These are phyloP conservation scores for Montipora sp. DNA, from an alignment of 64 coral and sea anemone species.

Conservation along the genomic window DNA sequence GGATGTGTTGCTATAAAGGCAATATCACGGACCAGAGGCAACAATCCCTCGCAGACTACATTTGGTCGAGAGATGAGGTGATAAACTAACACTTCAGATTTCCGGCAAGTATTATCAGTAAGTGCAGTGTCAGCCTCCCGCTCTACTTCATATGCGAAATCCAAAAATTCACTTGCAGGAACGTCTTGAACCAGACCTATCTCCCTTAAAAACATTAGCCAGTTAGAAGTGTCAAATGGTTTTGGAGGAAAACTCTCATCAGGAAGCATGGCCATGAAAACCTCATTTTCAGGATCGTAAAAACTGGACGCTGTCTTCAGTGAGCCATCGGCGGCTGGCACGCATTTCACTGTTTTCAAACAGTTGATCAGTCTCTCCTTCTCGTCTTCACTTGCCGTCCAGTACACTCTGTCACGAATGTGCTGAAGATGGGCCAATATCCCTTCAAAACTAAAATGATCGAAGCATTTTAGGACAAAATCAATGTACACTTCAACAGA, in stretches of 20 bases:
- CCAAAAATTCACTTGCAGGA: neutral
- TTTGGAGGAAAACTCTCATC: constrained; percentile 14
- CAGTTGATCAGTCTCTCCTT: neutral
- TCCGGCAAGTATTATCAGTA: constrained; percentile 9
- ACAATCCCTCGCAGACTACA: neutral
- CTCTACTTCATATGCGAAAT: constrained; percentile 50
- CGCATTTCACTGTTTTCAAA: constrained; percentile 25
- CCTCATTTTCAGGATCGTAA: constrained; percentile 33
- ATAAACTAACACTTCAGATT: constrained; percentile 17
- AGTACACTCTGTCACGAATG: neutral
- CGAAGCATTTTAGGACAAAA: constrained; percentile 35
- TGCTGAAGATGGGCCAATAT: constrained; percentile 30
- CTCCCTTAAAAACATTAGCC: constrained; percentile 34
- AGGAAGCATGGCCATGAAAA: constrained; percentile 37
- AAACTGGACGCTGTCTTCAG: constrained; percentile 33
- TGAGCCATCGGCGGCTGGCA: neutral
- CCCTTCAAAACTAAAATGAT: constrained; percentile 19
- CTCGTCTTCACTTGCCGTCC: neutral
- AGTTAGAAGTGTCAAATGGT: constrained; percentile 17
- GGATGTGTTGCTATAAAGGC: constrained; percentile 8
- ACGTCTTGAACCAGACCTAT: constrained; percentile 49
- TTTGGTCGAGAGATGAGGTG: constrained; percentile 29
- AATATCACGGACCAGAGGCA: neutral
- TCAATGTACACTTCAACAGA: constrained; percentile 16
- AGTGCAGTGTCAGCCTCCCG: constrained; percentile 14